Conservation (phyloP, 2,113 vertebrate genomes). For the Stictonetta naevosa region DNA sequence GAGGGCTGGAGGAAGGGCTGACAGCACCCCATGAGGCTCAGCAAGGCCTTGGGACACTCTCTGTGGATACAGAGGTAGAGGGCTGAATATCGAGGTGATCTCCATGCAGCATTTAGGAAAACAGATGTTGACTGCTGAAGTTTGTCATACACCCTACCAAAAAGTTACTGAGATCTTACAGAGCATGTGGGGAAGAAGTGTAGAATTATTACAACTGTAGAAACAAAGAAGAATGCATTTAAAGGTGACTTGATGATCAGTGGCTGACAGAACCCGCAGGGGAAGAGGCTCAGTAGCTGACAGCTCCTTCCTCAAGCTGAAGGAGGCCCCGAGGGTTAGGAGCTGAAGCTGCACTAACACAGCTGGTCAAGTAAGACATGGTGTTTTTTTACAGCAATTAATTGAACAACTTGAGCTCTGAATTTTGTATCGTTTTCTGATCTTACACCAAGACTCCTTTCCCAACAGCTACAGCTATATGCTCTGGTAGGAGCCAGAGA, state of each 20-base stretch:
- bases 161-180: not conserved
- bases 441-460: not conserved
- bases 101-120: not conserved
- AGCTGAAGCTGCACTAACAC: not conserved
- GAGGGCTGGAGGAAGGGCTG: not conserved
- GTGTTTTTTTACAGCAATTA: not conserved
- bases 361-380: not conserved
- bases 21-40: not conserved
- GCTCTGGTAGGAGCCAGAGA: not conserved
- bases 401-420: not conserved
- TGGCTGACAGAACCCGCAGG: not conserved
- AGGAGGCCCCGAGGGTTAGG: not conserved
- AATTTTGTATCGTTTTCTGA: not conserved
- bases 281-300: not conserved
- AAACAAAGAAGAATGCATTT: not conserved
- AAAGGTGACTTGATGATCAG: not conserved
- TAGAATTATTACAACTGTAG: not conserved
- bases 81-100: not conserved
- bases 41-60: not conserved
- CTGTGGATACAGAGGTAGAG: not conserved
- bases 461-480: accelerated
- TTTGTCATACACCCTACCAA: not conserved
- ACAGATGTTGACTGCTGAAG: not conserved
- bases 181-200: not conserved
- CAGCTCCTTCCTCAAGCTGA: not conserved